Conservation (phyloP, 2,797 vertebrate genomes). For the Rhyacichthys aspro region DNA sequence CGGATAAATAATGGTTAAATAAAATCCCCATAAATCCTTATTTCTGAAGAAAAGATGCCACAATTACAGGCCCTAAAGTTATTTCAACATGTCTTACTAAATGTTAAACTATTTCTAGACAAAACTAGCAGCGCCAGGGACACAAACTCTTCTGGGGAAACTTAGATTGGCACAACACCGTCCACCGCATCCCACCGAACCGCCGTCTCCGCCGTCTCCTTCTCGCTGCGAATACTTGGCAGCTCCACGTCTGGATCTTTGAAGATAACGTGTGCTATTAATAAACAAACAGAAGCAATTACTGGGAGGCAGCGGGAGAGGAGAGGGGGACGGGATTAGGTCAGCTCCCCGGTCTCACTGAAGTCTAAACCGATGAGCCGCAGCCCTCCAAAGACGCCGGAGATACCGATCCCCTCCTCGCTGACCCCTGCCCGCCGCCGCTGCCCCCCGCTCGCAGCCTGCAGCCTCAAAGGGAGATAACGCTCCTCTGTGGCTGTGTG, state of each 20-base stretch:
- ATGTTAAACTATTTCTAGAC: too few relatives aligned
- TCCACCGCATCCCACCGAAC: constrained; percentile 26
- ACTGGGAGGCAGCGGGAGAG: constrained; percentile 74
- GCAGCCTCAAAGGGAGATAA: constrained; percentile 67
- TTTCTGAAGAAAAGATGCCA: too few relatives aligned
- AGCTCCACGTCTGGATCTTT: constrained; percentile 83
- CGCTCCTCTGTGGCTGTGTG: constrained; percentile 20
- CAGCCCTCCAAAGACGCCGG: constrained; percentile 74
- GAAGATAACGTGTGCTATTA: constrained; percentile 84
- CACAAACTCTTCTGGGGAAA: neutral
- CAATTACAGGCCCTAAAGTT: too few relatives aligned
- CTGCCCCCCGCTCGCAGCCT: constrained; percentile 27
- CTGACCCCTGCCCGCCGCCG: constrained; percentile 51
- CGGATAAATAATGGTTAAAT: too few relatives aligned
- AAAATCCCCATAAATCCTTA: too few relatives aligned
- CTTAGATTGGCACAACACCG: neutral
- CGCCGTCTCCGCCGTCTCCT: constrained; percentile 5
- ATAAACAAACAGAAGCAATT: constrained; percentile 86
- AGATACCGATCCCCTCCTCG: constrained; percentile 72
- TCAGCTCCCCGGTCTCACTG: constrained; percentile 68
- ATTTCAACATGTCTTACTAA: too few relatives aligned
- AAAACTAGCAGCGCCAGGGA: neutral
- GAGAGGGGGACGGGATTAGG: constrained; percentile 78
- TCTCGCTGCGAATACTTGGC: constrained; percentile 71
- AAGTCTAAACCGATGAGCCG: constrained; percentile 80